These are phyloP conservation scores for Martes martes DNA, from an alignment of 2,113 vertebrate genomes.

Conservation along the genomic window DNA sequence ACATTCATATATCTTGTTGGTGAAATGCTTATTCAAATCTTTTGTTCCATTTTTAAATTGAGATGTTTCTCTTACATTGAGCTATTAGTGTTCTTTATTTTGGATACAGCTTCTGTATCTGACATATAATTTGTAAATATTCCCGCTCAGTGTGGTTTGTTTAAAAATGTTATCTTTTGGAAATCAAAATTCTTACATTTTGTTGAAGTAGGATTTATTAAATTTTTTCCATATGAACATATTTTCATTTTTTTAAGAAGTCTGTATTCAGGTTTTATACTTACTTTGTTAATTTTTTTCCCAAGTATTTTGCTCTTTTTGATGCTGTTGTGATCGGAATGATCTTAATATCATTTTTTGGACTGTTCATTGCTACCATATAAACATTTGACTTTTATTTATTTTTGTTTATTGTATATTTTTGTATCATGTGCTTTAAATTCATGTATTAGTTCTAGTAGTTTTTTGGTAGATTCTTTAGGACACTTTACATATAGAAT, in stretches of 20 bases:
- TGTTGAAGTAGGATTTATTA: not conserved
- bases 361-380: too few relatives aligned
- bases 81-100: not conserved
- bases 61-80: not conserved
- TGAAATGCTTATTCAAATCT: conserved; percentile 3
- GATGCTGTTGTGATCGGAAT: too few relatives aligned
- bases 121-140: not conserved
- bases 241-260: not conserved
- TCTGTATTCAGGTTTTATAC: not conserved
- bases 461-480: too few relatives aligned
- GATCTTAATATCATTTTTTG: too few relatives aligned
- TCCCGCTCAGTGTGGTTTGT: not conserved
- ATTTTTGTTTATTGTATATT: not conserved
- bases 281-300: too few relatives aligned
- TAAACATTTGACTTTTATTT: not conserved
- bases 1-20: not conserved
- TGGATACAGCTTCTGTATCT: not conserved
- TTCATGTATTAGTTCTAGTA: too few relatives aligned
- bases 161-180: not conserved
- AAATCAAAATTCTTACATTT: conserved; percentile 15
- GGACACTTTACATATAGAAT: too few relatives aligned
- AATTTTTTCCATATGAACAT: not conserved
- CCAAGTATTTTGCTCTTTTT: too few relatives aligned
- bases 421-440: too few relatives aligned
- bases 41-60: not conserved